Base-by-base conservation (phyloP, 2,888 invertebrate species). In the Mechanitis messenoides region DNA sequence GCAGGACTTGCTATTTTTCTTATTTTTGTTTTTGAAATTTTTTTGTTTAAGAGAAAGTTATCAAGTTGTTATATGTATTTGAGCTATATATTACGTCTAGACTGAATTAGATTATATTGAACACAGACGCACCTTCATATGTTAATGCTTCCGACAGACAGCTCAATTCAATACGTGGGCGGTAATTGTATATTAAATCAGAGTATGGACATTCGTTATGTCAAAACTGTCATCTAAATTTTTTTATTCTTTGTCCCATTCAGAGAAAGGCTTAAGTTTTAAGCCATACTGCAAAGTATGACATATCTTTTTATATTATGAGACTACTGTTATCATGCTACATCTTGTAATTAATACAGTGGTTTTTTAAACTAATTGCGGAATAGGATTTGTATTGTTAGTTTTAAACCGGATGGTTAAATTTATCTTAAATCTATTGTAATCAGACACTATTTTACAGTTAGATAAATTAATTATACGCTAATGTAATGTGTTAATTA, bases 361-460 rank as follows among this genome's bases (percentile, higher is more conserved):
- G 62, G 71, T 77, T 75, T 79, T 70, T 76, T 73, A 79, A 79
- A 77, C 69, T 69, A 70, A 76, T 80, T 72, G 74, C 70, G 78
- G 79, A 81, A 80, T 79, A 74, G 75, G 71, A 71, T 71, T 71
- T 70, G 71, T 68, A 79, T 79, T 82, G 78, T 79, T 79, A 74
- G 72, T 68, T 72, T 69, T 69, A 63, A 74, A 72, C 75, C 75
- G 77, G 78, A 79, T 77, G 74, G 72, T 76, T 20, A 20, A 77
- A 78, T 80, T 80, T 78, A 76, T 73, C 70, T 70, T 61, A 73
- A 61, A 76, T 75, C 72, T 74, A 71, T 68, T 69, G 68, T 63
- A 66, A 74, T 74, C 79, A 77, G 68, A 73, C 71, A 67, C 69
- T 70, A 68, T 65, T 69, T 68, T 63, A 68, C 69, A 65, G 66